Conservation (phyloP, 37 sponge, comb jelly and placozoan genomes). For the Aplysina aerophoba region DNA sequence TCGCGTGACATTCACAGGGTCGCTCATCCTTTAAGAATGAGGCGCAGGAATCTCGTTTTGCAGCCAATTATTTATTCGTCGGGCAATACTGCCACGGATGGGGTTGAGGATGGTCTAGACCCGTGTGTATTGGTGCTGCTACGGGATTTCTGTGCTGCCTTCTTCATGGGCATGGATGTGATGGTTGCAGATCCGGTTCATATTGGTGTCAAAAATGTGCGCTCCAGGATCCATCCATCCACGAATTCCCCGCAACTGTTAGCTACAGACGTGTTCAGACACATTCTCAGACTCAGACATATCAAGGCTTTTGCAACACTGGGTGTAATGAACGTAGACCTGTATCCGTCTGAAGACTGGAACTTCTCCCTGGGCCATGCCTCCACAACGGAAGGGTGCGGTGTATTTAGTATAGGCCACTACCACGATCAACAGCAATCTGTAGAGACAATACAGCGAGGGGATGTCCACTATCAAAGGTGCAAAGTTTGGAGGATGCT, state of each 20-base stretch:
- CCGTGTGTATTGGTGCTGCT: slow-evolving; percentile 33
- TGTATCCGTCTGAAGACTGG: slow-evolving; percentile 85
- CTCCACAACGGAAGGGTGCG: slow-evolving; percentile 63
- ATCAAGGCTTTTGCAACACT: slow-evolving; percentile 50
- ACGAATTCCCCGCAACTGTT: slow-evolving; percentile 63
- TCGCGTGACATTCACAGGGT: slow-evolving; percentile 43
- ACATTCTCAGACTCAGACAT: slow-evolving; percentile 26
- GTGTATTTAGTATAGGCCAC: slow-evolving; percentile 80
- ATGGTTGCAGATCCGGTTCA: slow-evolving; percentile 41
- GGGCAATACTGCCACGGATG: background rate
- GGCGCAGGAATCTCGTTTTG: slow-evolving; percentile 48
- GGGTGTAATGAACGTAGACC: slow-evolving; percentile 76
- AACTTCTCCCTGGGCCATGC: slow-evolving; percentile 94
- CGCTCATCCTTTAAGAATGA: slow-evolving; percentile 43
- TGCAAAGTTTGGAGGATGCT: slow-evolving; percentile 19
- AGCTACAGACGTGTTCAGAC: slow-evolving; percentile 48
- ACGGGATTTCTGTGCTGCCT: slow-evolving; percentile 52
- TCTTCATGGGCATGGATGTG: slow-evolving; percentile 66
- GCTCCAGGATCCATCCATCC: slow-evolving; percentile 41
- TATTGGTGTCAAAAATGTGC: slow-evolving; percentile 39
- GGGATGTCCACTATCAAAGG: slow-evolving; percentile 3
- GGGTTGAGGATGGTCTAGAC: slow-evolving; percentile 1
- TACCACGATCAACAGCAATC: slow-evolving; percentile 46
- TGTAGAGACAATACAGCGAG: background rate
- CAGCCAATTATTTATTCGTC: slow-evolving; percentile 53